These are phyloP conservation scores for Gallinago media DNA, from an alignment of 2,113 vertebrate genomes.

Conservation along the genomic window DNA sequence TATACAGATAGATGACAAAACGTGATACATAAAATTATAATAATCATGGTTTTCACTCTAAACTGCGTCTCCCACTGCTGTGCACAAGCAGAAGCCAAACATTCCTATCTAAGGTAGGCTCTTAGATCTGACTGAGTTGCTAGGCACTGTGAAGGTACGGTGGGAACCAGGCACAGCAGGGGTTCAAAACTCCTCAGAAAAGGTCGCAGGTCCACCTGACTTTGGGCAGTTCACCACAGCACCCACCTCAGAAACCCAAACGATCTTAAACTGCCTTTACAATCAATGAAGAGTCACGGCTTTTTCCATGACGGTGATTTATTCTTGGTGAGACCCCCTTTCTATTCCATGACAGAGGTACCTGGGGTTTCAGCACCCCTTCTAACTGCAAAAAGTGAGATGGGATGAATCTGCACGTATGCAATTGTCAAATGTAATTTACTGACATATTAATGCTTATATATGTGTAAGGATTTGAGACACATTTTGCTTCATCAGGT, in stretches of 20 bases:
- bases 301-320: neutral
- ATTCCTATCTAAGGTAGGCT: neutral
- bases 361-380: neutral
- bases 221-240: neutral
- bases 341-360: neutral
- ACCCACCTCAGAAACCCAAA: neutral
- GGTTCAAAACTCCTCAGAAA: neutral
- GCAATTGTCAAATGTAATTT: neutral
- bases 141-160: neutral
- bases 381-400: neutral
- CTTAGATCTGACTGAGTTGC: neutral
- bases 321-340: neutral
- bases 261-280: neutral
- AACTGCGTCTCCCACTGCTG: accelerated
- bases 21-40: conserved; percentile 18
- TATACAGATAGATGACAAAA: neutral
- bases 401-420: neutral
- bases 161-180: neutral
- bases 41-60: neutral
- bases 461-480: neutral
- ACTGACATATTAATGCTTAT: neutral
- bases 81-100: neutral
- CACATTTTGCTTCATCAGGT: neutral
- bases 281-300: neutral
- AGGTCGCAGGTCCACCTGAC: neutral